Evolutionary conservation across 2,888 invertebrate genomes (phyloP), one percentile per base, ranked within the genome.

Genomic region (Poecilobothrus nobilitatus): DNA sequence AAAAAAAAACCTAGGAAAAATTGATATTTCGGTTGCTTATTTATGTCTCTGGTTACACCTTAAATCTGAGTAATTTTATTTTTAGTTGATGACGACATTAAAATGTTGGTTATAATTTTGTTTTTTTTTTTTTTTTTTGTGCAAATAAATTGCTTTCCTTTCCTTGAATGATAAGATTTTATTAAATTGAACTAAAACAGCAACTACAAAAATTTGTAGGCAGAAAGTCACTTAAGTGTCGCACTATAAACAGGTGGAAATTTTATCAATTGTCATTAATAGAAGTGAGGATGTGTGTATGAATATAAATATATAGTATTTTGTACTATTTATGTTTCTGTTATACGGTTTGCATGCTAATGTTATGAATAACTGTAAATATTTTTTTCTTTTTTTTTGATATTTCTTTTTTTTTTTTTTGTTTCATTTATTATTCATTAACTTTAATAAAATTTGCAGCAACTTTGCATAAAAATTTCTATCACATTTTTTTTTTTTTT

Each of bases 61-160:
- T 53, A 53, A 18, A 15, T 53, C 53, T 53, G 53, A 53, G 53
- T 53, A 53, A 53, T 53, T 18, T 53, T 53, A 53, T 53, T 53
- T 53, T 53, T 53, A 53, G 53, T n/a, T 53, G 53, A 53, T 53
- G 53, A 53, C 53, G 53, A 53, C 53, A 53, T 53, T 53, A 53
- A 41, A 41, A 15, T 41, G 53, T 53, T 18, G 53, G 9, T 53
- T 53, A 37, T 7, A 37, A 37, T 37, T 7, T 34, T 34, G 8
- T 5, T 34, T 5, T 7, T 7, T 34, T 34, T 8, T 34, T 34
- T 10, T 44, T 10, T 44, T 44, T 44, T 37, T 37, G 10, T 37
- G 8, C 37, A 10, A 53, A 53, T 53, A 15, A 53, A 12, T 53
- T 53, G 18, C 53, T 53, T 53, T 53, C 18, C 53, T 53, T 53